Evolutionary conservation across 2,888 invertebrate species (phyloP).

Genomic region (Sussaba pulchella): DNA sequence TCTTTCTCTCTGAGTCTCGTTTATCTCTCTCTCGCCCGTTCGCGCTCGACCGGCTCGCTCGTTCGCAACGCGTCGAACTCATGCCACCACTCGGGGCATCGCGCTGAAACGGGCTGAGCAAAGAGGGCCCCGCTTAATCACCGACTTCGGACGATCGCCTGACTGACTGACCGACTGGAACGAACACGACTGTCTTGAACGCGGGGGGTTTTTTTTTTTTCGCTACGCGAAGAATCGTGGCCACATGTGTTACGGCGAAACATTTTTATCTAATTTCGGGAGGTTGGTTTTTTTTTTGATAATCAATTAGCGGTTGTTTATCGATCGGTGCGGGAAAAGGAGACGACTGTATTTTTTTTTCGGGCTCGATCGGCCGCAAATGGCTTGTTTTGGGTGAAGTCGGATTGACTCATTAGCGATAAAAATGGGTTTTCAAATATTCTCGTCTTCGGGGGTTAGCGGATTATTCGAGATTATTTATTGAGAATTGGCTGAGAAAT

Average conservation of each 20-base stretch:
- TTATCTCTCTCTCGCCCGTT: slow-evolving; percentile 58
- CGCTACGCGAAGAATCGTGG: not conserved
- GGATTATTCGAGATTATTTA: not conserved
- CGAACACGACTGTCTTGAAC: slow-evolving; percentile 47
- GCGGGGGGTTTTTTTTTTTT: slow-evolving; percentile 18
- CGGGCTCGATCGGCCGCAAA: too few species aligned
- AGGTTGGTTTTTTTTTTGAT: not conserved
- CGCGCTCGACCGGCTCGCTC: slow-evolving; percentile 45
- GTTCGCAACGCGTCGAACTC: slow-evolving; percentile 66
- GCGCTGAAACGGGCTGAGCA: slow-evolving; percentile 48
- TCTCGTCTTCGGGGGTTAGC: not conserved
- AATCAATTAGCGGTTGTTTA: not conserved
- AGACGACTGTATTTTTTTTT: too few species aligned
- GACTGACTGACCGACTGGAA: slow-evolving; percentile 70
- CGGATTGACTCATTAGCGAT: not conserved
- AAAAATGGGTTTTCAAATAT: not conserved
- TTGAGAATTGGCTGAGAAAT: not conserved
- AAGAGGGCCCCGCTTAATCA: slow-evolving; percentile 74
- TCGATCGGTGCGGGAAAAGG: not conserved
- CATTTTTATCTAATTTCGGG: too few species aligned
- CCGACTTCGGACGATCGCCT: slow-evolving; percentile 61
- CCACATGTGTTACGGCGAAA: slow-evolving; percentile 4
- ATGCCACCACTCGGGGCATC: slow-evolving; percentile 59
- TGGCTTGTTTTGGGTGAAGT: too few species aligned
- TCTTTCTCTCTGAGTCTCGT: too few species aligned